Evolutionary conservation across 2,888 invertebrate species (phyloP), one percentile per base, ranked within the genome.

Genomic region (Ectemnius cavifrons): DNA sequence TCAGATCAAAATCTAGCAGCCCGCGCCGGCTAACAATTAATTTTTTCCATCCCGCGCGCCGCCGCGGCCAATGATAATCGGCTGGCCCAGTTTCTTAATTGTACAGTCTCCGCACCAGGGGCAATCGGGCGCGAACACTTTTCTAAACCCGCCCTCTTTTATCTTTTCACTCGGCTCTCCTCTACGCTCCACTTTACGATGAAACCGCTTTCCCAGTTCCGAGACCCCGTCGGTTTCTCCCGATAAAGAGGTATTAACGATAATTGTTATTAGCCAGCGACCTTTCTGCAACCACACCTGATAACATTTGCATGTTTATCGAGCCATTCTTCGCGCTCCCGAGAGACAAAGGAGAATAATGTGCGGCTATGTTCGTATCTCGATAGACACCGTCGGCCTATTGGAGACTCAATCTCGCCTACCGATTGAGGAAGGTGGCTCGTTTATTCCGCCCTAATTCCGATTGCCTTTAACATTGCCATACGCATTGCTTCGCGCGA

Each of bases 401-500:
- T 60, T 73, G 75, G 61, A 73, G 71, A 76, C 59, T 68, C 75
- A 71, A 71, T 73, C 73, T 61, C 71, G 71, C 76, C 62, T 67
- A 64, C 60, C 49, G 58, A n/a, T 60, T 62, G 71, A 61, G 65
- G 71, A 71, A 73, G 71, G 73, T 68, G 63, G 56, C 82, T 81
- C 80, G 67, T 81, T 80, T 81, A 80, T 81, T 80, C 80, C 80
- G 80, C 79, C 79, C 82, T 52, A 71, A 79, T 80, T 80, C 70
- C 76, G 52, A 37, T 37, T 37, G 37, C 37, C 37, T 37, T 37
- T 37, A 37, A 37, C 37, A 37, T 37, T 37, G 37, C 37, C 37
- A 37, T 37, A 37, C 11, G 37, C 37, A 37, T 37, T 37, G 37
- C 37, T 37, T 8, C 8, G 11, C 11, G 37, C 8, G n/a, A 23